Base-by-base conservation (phyloP, 1,140 invertebrate species). In the Neodiprion virginianus region DNA sequence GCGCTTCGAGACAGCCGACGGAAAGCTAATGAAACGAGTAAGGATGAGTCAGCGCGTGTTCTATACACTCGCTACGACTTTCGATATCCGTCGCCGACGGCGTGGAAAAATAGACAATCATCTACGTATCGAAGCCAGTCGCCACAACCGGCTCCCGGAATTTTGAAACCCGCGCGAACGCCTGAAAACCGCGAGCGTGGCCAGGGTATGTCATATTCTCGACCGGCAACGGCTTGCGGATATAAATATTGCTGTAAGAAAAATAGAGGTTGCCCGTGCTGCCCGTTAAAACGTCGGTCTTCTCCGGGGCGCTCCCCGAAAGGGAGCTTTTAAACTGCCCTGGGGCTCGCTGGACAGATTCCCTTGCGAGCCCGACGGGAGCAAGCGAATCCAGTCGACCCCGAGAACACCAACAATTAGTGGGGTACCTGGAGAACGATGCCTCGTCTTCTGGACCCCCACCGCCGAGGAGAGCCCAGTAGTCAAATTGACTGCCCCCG, bases 401-500 rank as follows among this genome's bases (percentile, higher is more conserved):
- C 17, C 17, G 17, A 17, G 71, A 72, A 9, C 5, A 40, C 12
- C 8, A 72, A 21, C 10, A 47, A 14, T 53, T 61, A 5, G 71
- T 72, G 50, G 28, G 14, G 14, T 72, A 17, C 53, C 65, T 67
- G 53, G 61, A 66, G 47, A 73, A 73, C 53, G 11, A 28, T 40
- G 72, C 61, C 50, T 67, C 65, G 72, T 73, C 61, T 40, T 73
- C 72, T 67, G 72, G 72, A 73, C 65, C 1, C 9, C 17, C 17
- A 48, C 10, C 72, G 17, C 72, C 23, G 48, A 48, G 7, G 61
- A 73, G 67, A 9, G 10, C 61, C 72, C 72, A 17, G 65, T 67
- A 49, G 72, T 73, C 8, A 67, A 73, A 17, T 49, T 73, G 72
- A 10, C 66, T 17, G 72, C 72, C 14, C 66, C 66, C 65, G 72